A percentile compares a stretch with the other conserved stretches of the same genome.
Conservation (phyloP, 2,888 invertebrate genomes). For the Pardosa pseudoannulata region DNA sequence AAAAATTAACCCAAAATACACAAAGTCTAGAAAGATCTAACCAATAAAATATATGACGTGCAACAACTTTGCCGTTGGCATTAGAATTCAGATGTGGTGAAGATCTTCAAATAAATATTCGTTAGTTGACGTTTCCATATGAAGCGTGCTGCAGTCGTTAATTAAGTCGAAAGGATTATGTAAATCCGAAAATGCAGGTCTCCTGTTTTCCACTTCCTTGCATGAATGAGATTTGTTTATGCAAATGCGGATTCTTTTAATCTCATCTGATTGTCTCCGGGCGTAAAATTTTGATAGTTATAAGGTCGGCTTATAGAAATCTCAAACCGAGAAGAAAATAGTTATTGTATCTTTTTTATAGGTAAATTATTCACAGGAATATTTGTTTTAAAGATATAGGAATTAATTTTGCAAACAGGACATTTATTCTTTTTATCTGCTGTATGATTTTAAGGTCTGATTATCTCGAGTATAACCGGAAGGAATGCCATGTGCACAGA, state of each 20-base stretch:
- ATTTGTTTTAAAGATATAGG: too few relatives aligned
- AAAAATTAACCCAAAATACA: too few relatives aligned
- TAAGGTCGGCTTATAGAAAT: not conserved
- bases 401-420: too few relatives aligned
- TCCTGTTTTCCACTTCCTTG: conserved; percentile 24
- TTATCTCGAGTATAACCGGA: too few relatives aligned
- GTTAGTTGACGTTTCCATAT: conserved; percentile 56
- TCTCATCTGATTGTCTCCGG: conserved; percentile 37
- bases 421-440: too few relatives aligned
- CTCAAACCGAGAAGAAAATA: not conserved
- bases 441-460: too few relatives aligned
- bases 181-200: conserved; percentile 47
- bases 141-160: conserved; percentile 43
- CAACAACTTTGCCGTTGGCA: not conserved
- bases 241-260: conserved; percentile 65
- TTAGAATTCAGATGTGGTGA: not conserved
- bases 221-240: conserved; percentile 68
- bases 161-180: conserved; percentile 68
- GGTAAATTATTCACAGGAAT: too few relatives aligned
- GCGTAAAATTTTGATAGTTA: not conserved
- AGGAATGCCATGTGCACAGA: too few relatives aligned
- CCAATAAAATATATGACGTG: too few relatives aligned
- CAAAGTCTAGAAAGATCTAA: too few relatives aligned
- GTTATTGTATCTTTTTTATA: too few relatives aligned
- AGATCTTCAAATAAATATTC: conserved; percentile 61